Percentiles rank a stretch among this genome's conserved stretches.
Evolutionary conservation across 2,797 vertebrate species (phyloP).

Genomic region (Liasis olivaceus): DNA sequence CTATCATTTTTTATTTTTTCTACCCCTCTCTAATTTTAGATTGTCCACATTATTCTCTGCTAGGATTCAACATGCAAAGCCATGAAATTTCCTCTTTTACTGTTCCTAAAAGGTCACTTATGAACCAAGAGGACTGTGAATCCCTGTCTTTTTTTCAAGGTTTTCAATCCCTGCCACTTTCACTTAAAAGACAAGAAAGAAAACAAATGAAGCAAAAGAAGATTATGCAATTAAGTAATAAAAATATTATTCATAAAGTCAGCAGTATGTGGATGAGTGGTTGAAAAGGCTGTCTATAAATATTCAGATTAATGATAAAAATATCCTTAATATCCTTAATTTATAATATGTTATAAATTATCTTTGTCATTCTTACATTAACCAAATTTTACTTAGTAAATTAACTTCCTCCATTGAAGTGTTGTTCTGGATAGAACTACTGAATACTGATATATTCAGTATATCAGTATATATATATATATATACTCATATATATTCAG

Average conservation of each 20-base stretch:
- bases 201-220: background rate
- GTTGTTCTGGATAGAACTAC: background rate
- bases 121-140: background rate
- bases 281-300: background rate
- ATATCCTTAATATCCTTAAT: background rate
- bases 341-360: background rate
- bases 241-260: background rate
- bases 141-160: background rate
- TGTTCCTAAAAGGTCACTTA: background rate
- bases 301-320: background rate
- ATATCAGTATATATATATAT: no score
- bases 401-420: background rate
- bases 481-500: no score
- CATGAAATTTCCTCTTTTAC: background rate
- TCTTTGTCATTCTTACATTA: background rate
- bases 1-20: background rate
- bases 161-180: background rate
- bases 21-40: background rate
- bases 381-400: background rate
- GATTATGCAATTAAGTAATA: background rate
- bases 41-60: background rate
- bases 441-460: background rate
- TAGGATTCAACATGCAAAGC: background rate
- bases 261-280: background rate
- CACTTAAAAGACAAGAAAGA: background rate